phyloP scores from a whole-genome alignment of 2,113 vertebrate genomes.

The Pterocles gutturalis region DNA sequence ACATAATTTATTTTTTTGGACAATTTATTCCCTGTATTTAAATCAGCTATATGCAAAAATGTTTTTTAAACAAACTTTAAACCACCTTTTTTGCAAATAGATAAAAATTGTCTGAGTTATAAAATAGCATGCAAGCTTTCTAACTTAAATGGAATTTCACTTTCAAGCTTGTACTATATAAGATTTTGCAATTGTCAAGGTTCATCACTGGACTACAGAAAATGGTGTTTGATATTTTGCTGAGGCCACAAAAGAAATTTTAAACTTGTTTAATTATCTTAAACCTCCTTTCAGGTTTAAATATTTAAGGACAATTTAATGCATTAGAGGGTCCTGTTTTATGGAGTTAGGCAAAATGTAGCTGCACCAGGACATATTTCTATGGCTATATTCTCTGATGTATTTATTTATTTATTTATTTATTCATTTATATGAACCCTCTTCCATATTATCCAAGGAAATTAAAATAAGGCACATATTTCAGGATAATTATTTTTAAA shows the following conservation, averaged over 20 bases:
- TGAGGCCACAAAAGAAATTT: not conserved
- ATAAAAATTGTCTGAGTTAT: not conserved
- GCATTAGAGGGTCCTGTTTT: not conserved
- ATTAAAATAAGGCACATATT: not conserved
- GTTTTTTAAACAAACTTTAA: not conserved
- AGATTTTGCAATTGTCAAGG: not conserved
- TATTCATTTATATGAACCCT: not conserved
- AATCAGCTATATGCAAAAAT: not conserved
- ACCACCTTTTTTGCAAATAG: not conserved
- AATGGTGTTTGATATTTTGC: not conserved
- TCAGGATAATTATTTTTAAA: not conserved
- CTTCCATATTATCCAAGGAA: not conserved
- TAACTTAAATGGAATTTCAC: not conserved
- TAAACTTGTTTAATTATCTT: not conserved
- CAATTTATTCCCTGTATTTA: not conserved
- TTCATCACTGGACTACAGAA: not conserved
- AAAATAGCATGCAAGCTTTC: not conserved
- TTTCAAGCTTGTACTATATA: not conserved
- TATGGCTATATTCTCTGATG: not conserved
- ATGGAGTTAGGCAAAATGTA: not conserved
- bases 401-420: not conserved
- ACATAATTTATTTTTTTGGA: not conserved
- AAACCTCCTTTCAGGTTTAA: not conserved
- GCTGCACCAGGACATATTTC: not conserved
- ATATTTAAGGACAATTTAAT: not conserved